phyloP scores from a whole-genome alignment of 2,888 invertebrate genomes.

The Lottia scabra region DNA sequence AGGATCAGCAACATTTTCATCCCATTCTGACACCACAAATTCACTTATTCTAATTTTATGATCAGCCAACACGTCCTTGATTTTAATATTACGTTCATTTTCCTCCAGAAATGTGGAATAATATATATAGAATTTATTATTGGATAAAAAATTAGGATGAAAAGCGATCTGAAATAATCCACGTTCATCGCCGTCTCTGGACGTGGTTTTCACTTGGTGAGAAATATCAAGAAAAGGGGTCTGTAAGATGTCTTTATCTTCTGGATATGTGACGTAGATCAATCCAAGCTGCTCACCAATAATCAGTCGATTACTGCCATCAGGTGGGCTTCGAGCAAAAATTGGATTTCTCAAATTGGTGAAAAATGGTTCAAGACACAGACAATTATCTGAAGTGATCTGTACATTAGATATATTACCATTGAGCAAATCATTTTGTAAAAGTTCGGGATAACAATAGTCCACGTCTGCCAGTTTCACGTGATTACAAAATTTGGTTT shows the following conservation, averaged over 20 bases:
- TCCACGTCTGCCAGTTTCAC: conserved; percentile 45
- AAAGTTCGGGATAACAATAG: conserved; percentile 62
- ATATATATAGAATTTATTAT: conserved; percentile 59
- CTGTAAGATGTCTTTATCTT: conserved; percentile 37
- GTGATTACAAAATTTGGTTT: conserved; percentile 44
- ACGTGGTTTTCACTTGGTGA: conserved; percentile 36
- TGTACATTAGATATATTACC: conserved; percentile 39
- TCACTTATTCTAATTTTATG: conserved; percentile 50
- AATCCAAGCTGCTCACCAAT: conserved; percentile 61
- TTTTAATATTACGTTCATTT: conserved; percentile 12
- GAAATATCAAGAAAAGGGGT: conserved; percentile 53
- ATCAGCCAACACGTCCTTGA: background rate
- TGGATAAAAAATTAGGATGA: conserved; percentile 57
- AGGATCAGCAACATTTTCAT: conserved; percentile 48
- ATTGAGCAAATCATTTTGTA: conserved; percentile 45
- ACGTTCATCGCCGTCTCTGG: conserved; percentile 49
- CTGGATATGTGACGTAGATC: conserved; percentile 48
- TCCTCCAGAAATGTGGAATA: conserved; percentile 40
- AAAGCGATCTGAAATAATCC: conserved; percentile 60
- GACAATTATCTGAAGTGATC: conserved; percentile 49
- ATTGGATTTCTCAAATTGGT: conserved; percentile 49
- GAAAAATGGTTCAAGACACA: conserved; percentile 55
- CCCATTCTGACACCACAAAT: conserved; percentile 32
- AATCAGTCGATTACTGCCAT: conserved; percentile 56
- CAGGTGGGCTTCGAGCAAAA: conserved; percentile 53